Evolutionary conservation across 2,113 vertebrate genomes (phyloP).

Genomic region (Daubentonia madagascariensis): DNA sequence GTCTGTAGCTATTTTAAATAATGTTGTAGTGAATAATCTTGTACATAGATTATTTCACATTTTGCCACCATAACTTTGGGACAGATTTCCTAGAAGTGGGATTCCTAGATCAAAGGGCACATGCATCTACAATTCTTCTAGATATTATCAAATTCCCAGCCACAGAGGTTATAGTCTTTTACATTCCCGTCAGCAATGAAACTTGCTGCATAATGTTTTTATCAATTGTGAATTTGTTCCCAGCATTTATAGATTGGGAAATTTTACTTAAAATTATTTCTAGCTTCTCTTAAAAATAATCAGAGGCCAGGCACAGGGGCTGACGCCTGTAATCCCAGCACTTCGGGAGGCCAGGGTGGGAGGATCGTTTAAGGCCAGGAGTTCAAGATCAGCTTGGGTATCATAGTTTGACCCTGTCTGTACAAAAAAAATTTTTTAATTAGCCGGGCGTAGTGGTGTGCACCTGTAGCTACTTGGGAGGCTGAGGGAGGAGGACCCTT

Average conservation of each 20-base stretch:
- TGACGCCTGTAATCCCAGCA: too few relatives aligned
- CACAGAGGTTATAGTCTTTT: not conserved
- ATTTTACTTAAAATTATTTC: not conserved
- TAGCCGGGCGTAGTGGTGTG: too few relatives aligned
- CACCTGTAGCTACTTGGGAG: too few relatives aligned
- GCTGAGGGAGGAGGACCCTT: too few relatives aligned
- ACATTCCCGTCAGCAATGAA: not conserved
- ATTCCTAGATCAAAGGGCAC: not conserved
- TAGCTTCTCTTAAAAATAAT: not conserved
- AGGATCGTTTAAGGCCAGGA: too few relatives aligned
- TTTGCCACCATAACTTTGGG: not conserved
- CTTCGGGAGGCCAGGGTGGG: too few relatives aligned
- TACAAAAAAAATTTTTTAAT: too few relatives aligned
- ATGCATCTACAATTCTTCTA: not conserved
- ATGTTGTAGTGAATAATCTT: not conserved
- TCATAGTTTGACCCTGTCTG: too few relatives aligned
- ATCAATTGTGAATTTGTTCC: not conserved
- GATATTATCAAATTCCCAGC: not conserved
- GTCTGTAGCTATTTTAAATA: not conserved
- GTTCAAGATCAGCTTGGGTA: too few relatives aligned
- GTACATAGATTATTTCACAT: not conserved
- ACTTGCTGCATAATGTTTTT: not conserved
- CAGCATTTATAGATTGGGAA: not conserved
- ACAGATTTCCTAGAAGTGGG: not conserved
- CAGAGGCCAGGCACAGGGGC: too few relatives aligned